Evolutionary conservation across 2,113 vertebrate genomes (phyloP).

Genomic region (Alces alces): DNA sequence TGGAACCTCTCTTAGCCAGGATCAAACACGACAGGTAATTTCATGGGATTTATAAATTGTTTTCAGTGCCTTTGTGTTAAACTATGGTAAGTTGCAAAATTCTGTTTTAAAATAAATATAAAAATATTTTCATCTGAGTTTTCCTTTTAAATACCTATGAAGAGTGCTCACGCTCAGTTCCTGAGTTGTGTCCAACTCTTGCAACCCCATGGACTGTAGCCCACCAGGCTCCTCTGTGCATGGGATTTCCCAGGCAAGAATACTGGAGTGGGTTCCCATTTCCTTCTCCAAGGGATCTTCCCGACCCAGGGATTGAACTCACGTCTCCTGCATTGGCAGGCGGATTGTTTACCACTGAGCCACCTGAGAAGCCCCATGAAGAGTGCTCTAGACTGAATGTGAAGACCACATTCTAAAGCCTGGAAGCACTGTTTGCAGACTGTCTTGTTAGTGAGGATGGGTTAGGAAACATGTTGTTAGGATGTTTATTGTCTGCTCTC

Average conservation of each 20-base stretch:
- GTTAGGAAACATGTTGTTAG: background rate
- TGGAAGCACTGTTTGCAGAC: background rate
- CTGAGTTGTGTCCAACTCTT: background rate
- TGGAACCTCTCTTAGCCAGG: constrained; percentile 94
- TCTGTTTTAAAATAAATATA: constrained; percentile 36
- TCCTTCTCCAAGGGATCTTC: background rate
- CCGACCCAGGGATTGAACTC: background rate
- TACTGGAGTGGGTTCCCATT: background rate
- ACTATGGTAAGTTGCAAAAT: background rate
- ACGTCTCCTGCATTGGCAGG: background rate
- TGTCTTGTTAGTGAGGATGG: background rate
- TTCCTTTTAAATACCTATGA: background rate
- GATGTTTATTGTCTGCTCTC: background rate
- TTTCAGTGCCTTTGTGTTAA: constrained; percentile 28
- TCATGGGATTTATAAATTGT: background rate
- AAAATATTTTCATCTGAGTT: constrained; percentile 14
- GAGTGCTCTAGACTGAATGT: background rate
- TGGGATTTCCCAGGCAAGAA: background rate
- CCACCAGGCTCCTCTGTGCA: background rate
- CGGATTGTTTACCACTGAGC: background rate
- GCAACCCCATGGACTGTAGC: background rate
- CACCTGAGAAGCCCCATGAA: background rate
- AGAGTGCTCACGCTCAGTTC: background rate
- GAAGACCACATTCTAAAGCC: background rate
- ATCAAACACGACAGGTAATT: constrained; percentile 96